Evolutionary conservation across 1,140 invertebrate species (phyloP), one percentile per base, ranked within the genome.

Genomic region (Trypoxylus dichotomus): DNA sequence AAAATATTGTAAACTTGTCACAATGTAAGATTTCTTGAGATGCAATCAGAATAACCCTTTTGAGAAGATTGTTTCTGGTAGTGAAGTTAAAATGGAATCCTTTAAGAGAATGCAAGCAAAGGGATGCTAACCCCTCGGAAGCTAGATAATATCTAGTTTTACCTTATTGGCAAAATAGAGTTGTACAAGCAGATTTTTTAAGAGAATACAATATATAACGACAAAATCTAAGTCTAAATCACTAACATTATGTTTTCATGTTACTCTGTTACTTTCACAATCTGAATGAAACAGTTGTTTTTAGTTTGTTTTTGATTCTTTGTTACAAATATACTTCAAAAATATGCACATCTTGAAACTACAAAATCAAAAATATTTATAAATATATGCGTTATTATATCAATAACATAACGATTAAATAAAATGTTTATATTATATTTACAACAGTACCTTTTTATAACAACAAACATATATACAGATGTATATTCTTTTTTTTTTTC

Each of bases 381-480:
- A 19, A 15, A 47, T 47, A 47, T 47, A 63, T 21, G 47, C 47
- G 47, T 58, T 21, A 58, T 58, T 21, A 58, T 58, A 58, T 58
- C 47, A 63, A 19, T 63, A 21, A 63, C 21, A 63, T 25, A 73
- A 73, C 32, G 7, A 32, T 29, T 27, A 73, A 73, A 73, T 37
- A 73, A 73, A 21, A 37, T 37, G 7, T 11, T 37, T 73, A 21
- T 73, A 75, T 41, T 41, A 74, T 74, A 75, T 75, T 75, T 75
- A 75, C 74, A 75, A 47, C 25, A 47, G 7, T 63, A 63, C 0
- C 21, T 73, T n/a, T 73, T 32, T 73, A 42, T 75, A 75, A 75
- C 74, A 75, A 75, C 74, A 75, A 75, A 75, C 74, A 75, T 75
- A 75, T 75, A 75, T 75, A 75, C 74, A 75, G 27, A 37, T 37